Evolutionary conservation across 2,797 vertebrate genomes (phyloP).

Genomic region (Channa striata): DNA sequence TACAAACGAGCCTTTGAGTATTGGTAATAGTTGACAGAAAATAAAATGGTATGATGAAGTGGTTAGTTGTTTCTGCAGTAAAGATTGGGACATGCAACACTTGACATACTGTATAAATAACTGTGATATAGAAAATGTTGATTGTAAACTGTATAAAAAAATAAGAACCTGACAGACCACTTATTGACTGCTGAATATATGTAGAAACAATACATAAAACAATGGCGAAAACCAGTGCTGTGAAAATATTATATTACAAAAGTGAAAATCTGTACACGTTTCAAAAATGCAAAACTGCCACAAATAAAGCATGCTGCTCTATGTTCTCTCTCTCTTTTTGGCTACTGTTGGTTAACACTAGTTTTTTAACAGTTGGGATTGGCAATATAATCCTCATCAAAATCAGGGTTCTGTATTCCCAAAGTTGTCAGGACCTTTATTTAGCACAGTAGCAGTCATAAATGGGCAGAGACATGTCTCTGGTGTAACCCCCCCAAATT

Average conservation of each 20-base stretch:
- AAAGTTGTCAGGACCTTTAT: no score
- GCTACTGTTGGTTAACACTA: slow-evolving; percentile 7
- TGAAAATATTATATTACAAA: slow-evolving; percentile 23
- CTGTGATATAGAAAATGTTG: slow-evolving; percentile 9
- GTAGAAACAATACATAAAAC: background rate
- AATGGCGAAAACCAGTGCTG: slow-evolving; percentile 8
- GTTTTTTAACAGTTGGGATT: background rate
- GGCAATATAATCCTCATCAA: background rate
- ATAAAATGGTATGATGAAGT: background rate
- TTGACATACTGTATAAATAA: slow-evolving; percentile 11
- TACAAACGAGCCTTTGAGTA: slow-evolving; percentile 10
- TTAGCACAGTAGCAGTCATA: background rate
- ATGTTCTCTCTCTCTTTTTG: background rate
- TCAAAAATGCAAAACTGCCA: slow-evolving; percentile 14
- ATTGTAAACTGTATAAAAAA: slow-evolving; percentile 7
- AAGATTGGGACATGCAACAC: slow-evolving; percentile 4
- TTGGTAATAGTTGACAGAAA: background rate
- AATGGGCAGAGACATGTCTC: background rate
- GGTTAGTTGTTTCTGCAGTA: slow-evolving; percentile 37
- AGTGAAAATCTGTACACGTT: slow-evolving; percentile 29
- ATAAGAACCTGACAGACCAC: slow-evolving; percentile 10
- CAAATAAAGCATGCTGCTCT: slow-evolving; percentile 11
- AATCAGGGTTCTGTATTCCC: background rate
- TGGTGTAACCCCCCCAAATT: no score
- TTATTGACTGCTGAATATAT: slow-evolving; percentile 16